These are phyloP conservation scores for Cyclura pinguis DNA, from an alignment of 2,797 vertebrate genomes.

Conservation along the genomic window DNA sequence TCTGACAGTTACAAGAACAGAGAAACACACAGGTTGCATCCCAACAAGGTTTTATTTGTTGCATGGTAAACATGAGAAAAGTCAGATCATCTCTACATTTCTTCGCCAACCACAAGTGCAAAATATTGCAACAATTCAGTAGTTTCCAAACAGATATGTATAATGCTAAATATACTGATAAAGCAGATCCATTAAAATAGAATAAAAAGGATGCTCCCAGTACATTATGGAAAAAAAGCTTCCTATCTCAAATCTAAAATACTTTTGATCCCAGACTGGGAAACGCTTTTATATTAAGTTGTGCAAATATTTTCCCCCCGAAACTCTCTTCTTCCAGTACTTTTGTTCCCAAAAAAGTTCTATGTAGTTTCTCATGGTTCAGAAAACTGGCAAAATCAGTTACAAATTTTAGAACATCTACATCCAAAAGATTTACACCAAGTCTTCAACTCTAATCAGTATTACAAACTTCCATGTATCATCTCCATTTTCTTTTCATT, in stretches of 20 bases:
- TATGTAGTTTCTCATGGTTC: conserved; percentile 52
- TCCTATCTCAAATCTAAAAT: conserved; percentile 59
- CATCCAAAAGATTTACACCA: conserved; percentile 41
- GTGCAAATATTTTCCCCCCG: conserved; percentile 45
- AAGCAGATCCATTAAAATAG: conserved; percentile 56
- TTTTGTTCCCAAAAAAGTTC: conserved; percentile 66
- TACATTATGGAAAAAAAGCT: conserved; percentile 30
- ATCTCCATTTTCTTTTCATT: conserved; percentile 53
- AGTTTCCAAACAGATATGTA: conserved; percentile 72
- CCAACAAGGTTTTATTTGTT: background rate
- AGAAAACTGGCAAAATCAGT: conserved; percentile 52
- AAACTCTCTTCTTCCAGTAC: conserved; percentile 46
- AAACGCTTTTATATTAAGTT: conserved; percentile 57
- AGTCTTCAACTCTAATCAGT: conserved; percentile 44
- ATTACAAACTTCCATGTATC: conserved; percentile 42
- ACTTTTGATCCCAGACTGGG: conserved; percentile 46
- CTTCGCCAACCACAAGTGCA: conserved; percentile 73
- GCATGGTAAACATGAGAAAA: background rate
- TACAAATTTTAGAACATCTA: conserved; percentile 65
- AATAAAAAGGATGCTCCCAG: conserved; percentile 63
- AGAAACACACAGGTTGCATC: background rate
- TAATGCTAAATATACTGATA: conserved; percentile 71
- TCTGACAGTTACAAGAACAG: background rate
- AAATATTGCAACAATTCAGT: conserved; percentile 76
- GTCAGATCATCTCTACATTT: conserved; percentile 62